phyloP scores from a whole-genome alignment of 2,797 vertebrate species.

The Emys orbicularis region DNA sequence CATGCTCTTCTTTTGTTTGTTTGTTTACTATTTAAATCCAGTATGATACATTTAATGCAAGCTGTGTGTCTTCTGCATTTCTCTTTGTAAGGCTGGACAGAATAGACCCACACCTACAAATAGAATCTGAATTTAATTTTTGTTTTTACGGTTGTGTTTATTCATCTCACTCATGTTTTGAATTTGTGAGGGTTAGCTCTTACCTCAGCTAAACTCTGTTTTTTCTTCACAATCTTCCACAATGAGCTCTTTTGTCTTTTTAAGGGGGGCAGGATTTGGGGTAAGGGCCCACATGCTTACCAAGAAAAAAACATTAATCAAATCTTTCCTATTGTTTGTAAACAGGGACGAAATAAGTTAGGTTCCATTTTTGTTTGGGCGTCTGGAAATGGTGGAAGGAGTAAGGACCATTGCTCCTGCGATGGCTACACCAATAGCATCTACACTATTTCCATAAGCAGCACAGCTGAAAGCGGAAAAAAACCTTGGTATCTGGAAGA shows the following conservation, averaged over 20 bases:
- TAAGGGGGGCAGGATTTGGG: accelerated
- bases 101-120: neutral
- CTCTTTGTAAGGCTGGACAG: neutral
- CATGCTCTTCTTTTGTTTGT: neutral
- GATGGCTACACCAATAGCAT: constrained; percentile 99
- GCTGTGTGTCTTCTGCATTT: neutral
- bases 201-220: constrained; percentile 10
- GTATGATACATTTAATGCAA: neutral
- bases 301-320: constrained; percentile 35
- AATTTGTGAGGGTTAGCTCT: neutral
- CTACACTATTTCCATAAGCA: constrained; percentile 99
- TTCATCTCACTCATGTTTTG: constrained; percentile 1
- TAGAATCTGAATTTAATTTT: neutral
- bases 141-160: neutral
- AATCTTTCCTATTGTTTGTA: constrained; percentile 61
- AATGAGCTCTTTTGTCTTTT: neutral
- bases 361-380: constrained; percentile 99
- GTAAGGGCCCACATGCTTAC: neutral
- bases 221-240: constrained; percentile 21
- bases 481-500: constrained; percentile 99
- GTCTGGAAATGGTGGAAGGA: constrained; percentile 96
- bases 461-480: constrained; percentile 97
- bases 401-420: constrained; percentile 98
- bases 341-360: constrained; percentile 93
- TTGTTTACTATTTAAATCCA: neutral